phyloP scores from a whole-genome alignment of 2,113 vertebrate genomes.

The Mirza zaza region DNA sequence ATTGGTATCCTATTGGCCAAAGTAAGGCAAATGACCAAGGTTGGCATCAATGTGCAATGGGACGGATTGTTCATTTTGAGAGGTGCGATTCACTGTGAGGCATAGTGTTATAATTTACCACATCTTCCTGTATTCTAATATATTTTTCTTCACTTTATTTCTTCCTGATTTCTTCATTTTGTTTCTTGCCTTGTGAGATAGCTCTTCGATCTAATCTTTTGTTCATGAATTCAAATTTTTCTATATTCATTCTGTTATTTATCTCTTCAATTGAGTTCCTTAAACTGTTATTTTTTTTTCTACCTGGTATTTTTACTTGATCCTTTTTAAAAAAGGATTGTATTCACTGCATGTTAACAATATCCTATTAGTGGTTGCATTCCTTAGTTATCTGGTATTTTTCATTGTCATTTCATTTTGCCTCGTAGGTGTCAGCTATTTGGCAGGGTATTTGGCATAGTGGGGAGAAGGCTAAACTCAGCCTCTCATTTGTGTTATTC shows the following conservation, averaged over 20 bases:
- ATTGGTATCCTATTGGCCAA: not conserved
- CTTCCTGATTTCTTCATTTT: not conserved
- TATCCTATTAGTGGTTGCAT: not conserved
- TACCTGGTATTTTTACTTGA: not conserved
- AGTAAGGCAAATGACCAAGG: not conserved
- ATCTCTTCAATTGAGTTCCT: not conserved
- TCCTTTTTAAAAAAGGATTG: not conserved
- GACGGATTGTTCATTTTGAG: too few relatives aligned
- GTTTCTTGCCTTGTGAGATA: not conserved
- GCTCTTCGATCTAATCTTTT: not conserved
- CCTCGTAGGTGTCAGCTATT: not conserved
- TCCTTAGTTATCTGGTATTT: not conserved
- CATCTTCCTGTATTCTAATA: not conserved
- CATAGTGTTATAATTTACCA: too few relatives aligned
- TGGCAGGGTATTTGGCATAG: not conserved
- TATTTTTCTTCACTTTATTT: not conserved
- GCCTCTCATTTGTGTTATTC: not conserved
- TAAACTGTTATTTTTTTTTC: not conserved
- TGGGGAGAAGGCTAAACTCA: not conserved
- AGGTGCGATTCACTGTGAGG: fast-evolving
- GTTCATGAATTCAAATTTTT: not conserved
- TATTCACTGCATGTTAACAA: not conserved
- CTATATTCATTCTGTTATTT: not conserved
- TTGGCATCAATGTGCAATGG: not conserved
- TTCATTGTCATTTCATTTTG: not conserved